Percentiles rank a stretch among this genome's conserved stretches.
Evolutionary conservation across 2,888 invertebrate species (phyloP).

Genomic region (Gandaritis pyraliata): DNA sequence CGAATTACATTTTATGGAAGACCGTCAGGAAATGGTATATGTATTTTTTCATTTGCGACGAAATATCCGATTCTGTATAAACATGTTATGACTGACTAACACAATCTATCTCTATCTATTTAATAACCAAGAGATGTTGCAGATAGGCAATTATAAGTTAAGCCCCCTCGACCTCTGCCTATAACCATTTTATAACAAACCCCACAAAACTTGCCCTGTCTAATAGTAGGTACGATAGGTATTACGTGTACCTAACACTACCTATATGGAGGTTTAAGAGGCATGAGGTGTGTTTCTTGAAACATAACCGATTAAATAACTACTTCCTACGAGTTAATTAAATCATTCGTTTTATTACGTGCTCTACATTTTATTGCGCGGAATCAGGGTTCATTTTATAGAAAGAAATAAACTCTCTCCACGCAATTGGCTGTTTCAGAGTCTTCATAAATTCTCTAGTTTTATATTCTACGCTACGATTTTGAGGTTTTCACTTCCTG

Average conservation of each 20-base stretch:
- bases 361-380: conserved; percentile 23
- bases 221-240: too few relatives aligned
- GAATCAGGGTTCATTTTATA: conserved; percentile 27
- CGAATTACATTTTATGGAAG: conserved; percentile 17
- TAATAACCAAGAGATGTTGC: too few relatives aligned
- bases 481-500: background rate
- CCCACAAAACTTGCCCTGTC: too few relatives aligned
- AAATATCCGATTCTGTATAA: background rate
- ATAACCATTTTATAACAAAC: too few relatives aligned
- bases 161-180: too few relatives aligned
- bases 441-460: conserved; percentile 15
- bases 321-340: conserved; percentile 14
- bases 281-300: too few relatives aligned
- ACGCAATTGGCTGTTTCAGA: conserved; percentile 19
- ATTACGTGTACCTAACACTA: too few relatives aligned
- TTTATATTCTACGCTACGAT: background rate
- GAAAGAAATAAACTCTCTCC: conserved; percentile 21
- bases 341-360: conserved; percentile 32
- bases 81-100: background rate
- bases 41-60: conserved; percentile 4
- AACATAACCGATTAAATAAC: conserved; percentile 6
- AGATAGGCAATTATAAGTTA: too few relatives aligned
- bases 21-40: conserved; percentile 6
- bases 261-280: too few relatives aligned
- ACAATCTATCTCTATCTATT: too few relatives aligned